Conservation (phyloP, 2,113 vertebrate species). For the Nerophis lumbriciformis region DNA sequence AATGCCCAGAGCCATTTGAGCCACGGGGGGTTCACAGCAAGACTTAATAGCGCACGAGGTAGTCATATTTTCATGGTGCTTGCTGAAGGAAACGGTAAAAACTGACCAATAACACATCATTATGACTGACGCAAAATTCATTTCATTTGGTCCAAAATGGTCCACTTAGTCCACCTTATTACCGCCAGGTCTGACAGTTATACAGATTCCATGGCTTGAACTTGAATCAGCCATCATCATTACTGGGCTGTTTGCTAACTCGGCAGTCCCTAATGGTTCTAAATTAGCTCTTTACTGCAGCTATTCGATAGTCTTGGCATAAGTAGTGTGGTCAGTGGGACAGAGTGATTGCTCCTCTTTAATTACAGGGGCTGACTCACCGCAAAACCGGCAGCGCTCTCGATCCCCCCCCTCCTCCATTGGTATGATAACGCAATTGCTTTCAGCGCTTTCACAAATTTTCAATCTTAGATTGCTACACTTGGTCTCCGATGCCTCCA, state of each 20-base stretch:
- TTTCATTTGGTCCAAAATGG: slow-evolving; percentile 27
- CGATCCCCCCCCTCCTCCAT: slow-evolving; percentile 2
- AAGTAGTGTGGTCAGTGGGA: slow-evolving; percentile 69
- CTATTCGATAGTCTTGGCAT: slow-evolving; percentile 74
- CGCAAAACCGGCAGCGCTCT: slow-evolving; percentile 50
- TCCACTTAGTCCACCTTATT: slow-evolving; percentile 32
- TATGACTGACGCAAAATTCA: slow-evolving; percentile 20
- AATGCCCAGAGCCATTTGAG: background rate
- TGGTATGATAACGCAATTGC: slow-evolving; percentile 45
- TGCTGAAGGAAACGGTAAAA: slow-evolving; percentile 7
- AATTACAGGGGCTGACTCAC: slow-evolving; percentile 70
- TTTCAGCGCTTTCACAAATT: slow-evolving; percentile 44
- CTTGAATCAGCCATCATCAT: slow-evolving; percentile 74
- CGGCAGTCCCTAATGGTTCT: slow-evolving; percentile 76
- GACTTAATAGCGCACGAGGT: background rate
- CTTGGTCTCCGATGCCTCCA: background rate
- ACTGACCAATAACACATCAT: slow-evolving; percentile 30
- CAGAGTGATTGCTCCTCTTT: slow-evolving; percentile 75
- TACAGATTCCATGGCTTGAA: slow-evolving; percentile 67
- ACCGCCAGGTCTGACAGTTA: slow-evolving; percentile 59
- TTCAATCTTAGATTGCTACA: slow-evolving; percentile 12
- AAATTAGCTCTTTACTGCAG: slow-evolving; percentile 77
- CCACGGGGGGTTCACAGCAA: background rate
- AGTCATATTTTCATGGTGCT: background rate
- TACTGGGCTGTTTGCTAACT: slow-evolving; percentile 77